Evolutionary conservation across 2,797 vertebrate genomes (phyloP).

Genomic region (Sylvilagus floridanus): DNA sequence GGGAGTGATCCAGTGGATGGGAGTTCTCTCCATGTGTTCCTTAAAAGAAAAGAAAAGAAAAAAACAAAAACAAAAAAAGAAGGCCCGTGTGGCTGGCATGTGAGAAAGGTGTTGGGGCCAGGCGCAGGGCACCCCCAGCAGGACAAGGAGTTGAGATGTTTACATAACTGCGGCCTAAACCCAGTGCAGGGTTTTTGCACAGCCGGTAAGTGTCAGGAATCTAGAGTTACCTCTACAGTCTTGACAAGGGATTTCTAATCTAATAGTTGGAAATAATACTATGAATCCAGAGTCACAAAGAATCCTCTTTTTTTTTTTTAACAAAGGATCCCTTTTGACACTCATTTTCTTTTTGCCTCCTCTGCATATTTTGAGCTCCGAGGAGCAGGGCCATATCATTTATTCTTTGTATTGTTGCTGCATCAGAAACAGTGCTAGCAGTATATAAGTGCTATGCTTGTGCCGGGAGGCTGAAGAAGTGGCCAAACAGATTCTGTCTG

Average conservation of each 20-base stretch:
- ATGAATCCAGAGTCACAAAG: not conserved
- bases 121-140: not conserved
- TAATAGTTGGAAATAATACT: not conserved
- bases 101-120: no score
- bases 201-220: not conserved
- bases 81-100: not conserved
- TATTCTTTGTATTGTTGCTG: not conserved
- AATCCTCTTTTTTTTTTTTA: not conserved
- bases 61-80: not conserved
- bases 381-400: not conserved
- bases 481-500: not conserved
- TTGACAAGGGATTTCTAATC: not conserved
- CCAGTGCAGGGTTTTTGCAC: not conserved
- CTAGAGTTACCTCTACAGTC: not conserved
- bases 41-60: no score
- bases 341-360: not conserved
- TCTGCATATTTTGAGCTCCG: not conserved
- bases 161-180: not conserved
- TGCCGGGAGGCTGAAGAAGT: not conserved
- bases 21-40: no score
- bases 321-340: not conserved
- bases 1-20: not conserved
- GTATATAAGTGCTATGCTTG: not conserved
- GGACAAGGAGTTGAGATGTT: not conserved
- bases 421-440: not conserved